A percentile compares a stretch with the other conserved stretches of the same genome.
Conservation (phyloP, 2,797 vertebrate species). For the Coluber constrictor region DNA sequence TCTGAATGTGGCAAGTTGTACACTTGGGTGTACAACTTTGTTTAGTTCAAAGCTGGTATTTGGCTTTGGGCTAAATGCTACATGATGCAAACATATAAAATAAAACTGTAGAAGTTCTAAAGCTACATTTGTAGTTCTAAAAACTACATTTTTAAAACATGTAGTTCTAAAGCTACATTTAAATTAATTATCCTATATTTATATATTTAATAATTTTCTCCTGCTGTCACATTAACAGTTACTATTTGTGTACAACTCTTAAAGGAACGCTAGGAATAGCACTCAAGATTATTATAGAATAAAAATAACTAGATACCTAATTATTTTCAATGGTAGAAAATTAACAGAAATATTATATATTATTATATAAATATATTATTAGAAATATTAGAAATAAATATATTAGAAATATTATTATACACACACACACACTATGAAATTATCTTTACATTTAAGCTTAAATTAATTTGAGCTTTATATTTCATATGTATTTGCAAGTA, state of each 20-base stretch:
- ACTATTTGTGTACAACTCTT: background rate
- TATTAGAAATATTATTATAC: too few species aligned
- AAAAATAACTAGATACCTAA: background rate
- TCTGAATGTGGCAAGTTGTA: background rate
- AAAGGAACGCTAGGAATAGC: background rate
- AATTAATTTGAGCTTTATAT: conserved; percentile 2
- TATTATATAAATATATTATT: too few species aligned
- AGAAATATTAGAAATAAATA: too few species aligned
- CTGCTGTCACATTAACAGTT: background rate
- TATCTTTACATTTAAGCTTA: conserved; percentile 15
- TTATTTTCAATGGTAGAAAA: conserved; percentile 11
- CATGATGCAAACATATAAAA: background rate
- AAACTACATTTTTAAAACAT: too few species aligned
- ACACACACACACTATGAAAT: too few species aligned
- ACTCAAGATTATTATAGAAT: background rate
- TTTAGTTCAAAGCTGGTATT: background rate
- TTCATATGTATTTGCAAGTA: background rate
- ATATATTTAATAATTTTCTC: background rate
- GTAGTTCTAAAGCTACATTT: background rate
- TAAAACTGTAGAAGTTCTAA: too few species aligned
- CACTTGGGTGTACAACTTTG: background rate
- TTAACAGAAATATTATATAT: background rate
- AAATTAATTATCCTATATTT: background rate
- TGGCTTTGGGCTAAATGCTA: background rate
- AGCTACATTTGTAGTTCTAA: too few species aligned